Base-by-base conservation (phyloP, 2,888 invertebrate species). In the Hemithea aestivaria region DNA sequence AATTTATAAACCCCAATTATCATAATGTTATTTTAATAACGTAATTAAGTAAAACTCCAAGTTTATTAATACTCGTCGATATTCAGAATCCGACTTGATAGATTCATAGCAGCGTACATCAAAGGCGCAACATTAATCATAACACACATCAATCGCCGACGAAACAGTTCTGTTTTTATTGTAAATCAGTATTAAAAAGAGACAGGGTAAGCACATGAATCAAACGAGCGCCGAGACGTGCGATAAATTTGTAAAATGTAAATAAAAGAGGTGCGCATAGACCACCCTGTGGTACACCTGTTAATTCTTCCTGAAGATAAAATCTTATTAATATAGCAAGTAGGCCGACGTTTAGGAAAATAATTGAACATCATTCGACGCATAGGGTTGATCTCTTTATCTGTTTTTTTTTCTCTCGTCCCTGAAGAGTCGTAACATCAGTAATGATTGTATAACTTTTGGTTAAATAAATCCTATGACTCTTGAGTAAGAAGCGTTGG, bases 181-280 rank as follows among this genome's bases (percentile, higher is more conserved):
- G 84, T 85, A 81, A 83, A 87, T 84, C 83, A 81, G 84, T 81
- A 84, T 85, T 84, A 84, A 84, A 85, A 83, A 79, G 83, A 74
- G 82, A 83, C 82, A 80, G 75, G 69, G 75, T 72, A 71, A 73
- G 80, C 75, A 70, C 67, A 81, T 83, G 80, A 83, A 84, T 85
- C 85, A 84, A 79, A 74, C 69, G 68, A 62, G 66, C 75, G 78
- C 80, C 72, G 66, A 77, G 80, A 83, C 80, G 81, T 64, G 77
- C 79, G 75, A 79, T 82, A 79, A 80, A 83, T 81, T 81, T 64
- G 76, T 78, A 72, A 74, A 76, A 79, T 68, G 81, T 81, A 81
- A 83, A 85, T 79, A 82, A 76, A 74, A 75, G 71, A 77, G 66
- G 72, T 43, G 67, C 74, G 60, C 77, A 65, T 58, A 62, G 79